A percentile compares a stretch with the other conserved stretches of the same genome.
Evolutionary conservation across 2,888 invertebrate genomes (phyloP).

Genomic region (Apeira syringaria): DNA sequence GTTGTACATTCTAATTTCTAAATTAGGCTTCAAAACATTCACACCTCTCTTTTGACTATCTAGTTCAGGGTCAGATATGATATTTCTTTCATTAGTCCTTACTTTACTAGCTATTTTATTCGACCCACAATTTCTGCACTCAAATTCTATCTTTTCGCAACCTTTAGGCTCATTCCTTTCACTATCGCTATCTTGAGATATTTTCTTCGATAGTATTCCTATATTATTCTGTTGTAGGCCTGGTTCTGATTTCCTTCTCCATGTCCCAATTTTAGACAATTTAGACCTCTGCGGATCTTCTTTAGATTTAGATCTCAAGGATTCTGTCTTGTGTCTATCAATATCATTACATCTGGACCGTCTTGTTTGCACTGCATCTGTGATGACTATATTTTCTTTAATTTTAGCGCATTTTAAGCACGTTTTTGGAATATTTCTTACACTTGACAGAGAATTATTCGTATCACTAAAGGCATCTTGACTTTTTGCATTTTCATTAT

Average conservation of each 20-base stretch:
- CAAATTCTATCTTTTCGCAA: slow-evolving; percentile 73
- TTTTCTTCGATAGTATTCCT: slow-evolving; percentile 58
- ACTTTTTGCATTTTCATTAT: slow-evolving; percentile 58
- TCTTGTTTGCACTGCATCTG: slow-evolving; percentile 57
- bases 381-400: slow-evolving; percentile 75
- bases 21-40: slow-evolving; percentile 52
- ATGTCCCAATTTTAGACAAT: slow-evolving; percentile 83
- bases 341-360: slow-evolving; percentile 64
- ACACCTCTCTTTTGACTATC: slow-evolving; percentile 51
- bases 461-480: slow-evolving; percentile 65
- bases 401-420: slow-evolving; percentile 78
- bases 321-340: slow-evolving; percentile 67
- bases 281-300: slow-evolving; percentile 78
- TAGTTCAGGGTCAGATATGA: slow-evolving; percentile 65
- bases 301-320: slow-evolving; percentile 75
- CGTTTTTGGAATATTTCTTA: slow-evolving; percentile 67
- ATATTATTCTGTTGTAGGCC: slow-evolving; percentile 77
- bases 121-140: slow-evolving; percentile 74
- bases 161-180: slow-evolving; percentile 62
- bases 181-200: slow-evolving; percentile 62
- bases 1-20: slow-evolving; percentile 85
- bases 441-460: slow-evolving; percentile 58
- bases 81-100: slow-evolving; percentile 51
- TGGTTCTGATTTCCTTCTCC: slow-evolving; percentile 89
- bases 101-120: slow-evolving; percentile 67